phyloP scores from a whole-genome alignment of 2,113 vertebrate species.

The Dasyornis broadbenti region DNA sequence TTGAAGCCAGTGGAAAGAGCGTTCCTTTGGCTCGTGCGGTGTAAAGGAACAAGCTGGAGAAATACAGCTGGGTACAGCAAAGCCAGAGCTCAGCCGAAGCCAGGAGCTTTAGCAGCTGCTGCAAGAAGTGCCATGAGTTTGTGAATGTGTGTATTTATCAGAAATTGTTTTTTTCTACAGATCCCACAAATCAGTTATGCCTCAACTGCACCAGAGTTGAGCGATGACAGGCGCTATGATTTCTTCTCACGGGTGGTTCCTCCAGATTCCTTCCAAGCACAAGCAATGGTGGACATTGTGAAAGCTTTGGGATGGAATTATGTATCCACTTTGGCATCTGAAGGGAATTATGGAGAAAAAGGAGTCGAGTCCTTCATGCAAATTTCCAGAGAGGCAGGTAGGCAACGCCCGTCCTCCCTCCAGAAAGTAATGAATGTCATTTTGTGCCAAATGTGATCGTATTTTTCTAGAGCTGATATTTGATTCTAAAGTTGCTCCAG shows the following conservation, averaged over 20 bases:
- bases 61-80: neutral
- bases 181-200: slow-evolving; percentile 99
- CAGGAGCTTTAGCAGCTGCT: neutral
- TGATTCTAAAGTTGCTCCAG: neutral
- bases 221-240: slow-evolving; percentile 94
- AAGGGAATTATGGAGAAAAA: slow-evolving; percentile 98
- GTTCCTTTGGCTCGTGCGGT: neutral
- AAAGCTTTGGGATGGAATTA: slow-evolving; percentile 93
- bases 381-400: slow-evolving; percentile 96
- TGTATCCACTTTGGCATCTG: slow-evolving; percentile 95
- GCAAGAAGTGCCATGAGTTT: neutral
- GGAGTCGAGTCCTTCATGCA: slow-evolving; percentile 97
- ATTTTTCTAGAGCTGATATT: neutral
- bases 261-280: slow-evolving; percentile 96
- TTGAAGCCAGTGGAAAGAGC: neutral
- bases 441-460: neutral
- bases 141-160: slow-evolving; percentile 54
- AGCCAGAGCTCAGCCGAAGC: neutral
- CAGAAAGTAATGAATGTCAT: neutral
- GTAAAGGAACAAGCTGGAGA: neutral
- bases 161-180: slow-evolving; percentile 73
- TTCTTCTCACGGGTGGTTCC: slow-evolving; percentile 99
- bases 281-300: slow-evolving; percentile 99
- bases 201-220: slow-evolving; percentile 95
- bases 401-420: slow-evolving; percentile 34